Conservation (phyloP, 2,113 vertebrate species). For the Peromyscus polionotus region DNA sequence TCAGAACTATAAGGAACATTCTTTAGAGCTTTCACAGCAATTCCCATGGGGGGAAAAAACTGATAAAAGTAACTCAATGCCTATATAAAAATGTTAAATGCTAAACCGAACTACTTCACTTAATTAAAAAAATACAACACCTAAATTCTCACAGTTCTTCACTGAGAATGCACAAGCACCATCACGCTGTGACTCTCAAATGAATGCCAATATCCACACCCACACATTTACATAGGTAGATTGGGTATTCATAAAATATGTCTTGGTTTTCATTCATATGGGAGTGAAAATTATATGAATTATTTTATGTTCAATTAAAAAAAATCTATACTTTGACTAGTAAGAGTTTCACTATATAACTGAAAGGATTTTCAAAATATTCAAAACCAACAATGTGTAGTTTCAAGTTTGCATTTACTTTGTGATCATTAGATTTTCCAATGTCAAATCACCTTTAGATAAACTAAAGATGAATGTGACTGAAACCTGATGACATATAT, state of each 20-base stretch:
- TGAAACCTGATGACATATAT: slow-evolving; percentile 33
- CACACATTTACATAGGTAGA: slow-evolving; percentile 31
- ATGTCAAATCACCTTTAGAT: background rate
- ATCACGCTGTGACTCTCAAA: slow-evolving; percentile 14
- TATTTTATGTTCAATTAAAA: background rate
- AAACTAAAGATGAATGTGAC: slow-evolving; percentile 42
- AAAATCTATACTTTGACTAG: slow-evolving; percentile 11
- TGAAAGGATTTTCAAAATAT: slow-evolving; percentile 51
- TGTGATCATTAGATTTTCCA: slow-evolving; percentile 46
- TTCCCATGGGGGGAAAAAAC: rapidly evolving
- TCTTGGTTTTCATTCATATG: slow-evolving; percentile 21
- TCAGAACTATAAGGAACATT: slow-evolving; percentile 61
- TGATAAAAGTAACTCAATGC: slow-evolving; percentile 18
- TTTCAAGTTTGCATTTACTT: slow-evolving; percentile 30
- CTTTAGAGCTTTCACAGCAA: slow-evolving; percentile 6
- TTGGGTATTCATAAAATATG: background rate
- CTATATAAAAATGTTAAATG: slow-evolving; percentile 43
- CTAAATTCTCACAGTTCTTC: slow-evolving; percentile 4
- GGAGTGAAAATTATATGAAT: slow-evolving; percentile 19
- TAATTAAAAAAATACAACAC: slow-evolving; percentile 44
- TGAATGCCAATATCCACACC: slow-evolving; percentile 1
- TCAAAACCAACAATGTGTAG: background rate
- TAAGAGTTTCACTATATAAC: slow-evolving; percentile 10
- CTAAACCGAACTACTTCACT: slow-evolving; percentile 44
- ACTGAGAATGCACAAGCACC: background rate